These are phyloP conservation scores for Spicauda simplicius DNA, from an alignment of 2,888 invertebrate species.

Conservation along the genomic window DNA sequence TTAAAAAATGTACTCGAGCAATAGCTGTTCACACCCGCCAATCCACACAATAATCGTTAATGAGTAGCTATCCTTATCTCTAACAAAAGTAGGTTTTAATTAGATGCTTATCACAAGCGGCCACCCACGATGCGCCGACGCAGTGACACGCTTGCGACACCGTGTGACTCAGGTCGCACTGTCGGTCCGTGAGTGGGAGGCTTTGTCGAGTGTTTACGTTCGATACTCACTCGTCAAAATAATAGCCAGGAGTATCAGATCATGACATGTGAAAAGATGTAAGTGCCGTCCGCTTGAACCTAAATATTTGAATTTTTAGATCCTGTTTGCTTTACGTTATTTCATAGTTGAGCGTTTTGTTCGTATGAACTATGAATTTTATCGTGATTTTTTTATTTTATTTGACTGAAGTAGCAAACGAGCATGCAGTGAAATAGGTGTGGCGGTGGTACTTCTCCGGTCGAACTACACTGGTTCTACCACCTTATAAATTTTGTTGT, in stretches of 20 bases:
- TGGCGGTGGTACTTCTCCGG: no score
- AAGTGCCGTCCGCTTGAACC: conserved; percentile 5
- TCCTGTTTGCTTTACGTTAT: conserved; percentile 1
- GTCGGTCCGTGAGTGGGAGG: conserved; percentile 46
- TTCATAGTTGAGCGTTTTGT: background rate
- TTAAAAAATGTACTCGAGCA: no score
- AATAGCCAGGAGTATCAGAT: conserved; percentile 10
- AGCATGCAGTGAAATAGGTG: no score
- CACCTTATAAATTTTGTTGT: no score
- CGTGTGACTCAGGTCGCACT: conserved; percentile 57
- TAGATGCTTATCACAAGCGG: conserved; percentile 72
- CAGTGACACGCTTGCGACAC: conserved; percentile 61
- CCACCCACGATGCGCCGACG: conserved; percentile 66
- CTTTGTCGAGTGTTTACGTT: conserved; percentile 37
- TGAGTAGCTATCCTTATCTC: conserved; percentile 36
- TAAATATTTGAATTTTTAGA: conserved; percentile 12
- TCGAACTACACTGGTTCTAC: no score
- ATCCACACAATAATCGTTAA: background rate
- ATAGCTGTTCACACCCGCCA: background rate
- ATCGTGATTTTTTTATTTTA: no score
- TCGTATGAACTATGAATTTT: no score
- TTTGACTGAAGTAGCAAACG: no score
- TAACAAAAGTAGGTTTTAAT: conserved; percentile 67
- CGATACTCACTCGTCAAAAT: conserved; percentile 26
- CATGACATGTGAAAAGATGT: conserved; percentile 27